Percentiles rank a stretch among this genome's conserved stretches.
Conservation (phyloP, 2,888 invertebrate genomes). For the Ennomos fuscantarius region DNA sequence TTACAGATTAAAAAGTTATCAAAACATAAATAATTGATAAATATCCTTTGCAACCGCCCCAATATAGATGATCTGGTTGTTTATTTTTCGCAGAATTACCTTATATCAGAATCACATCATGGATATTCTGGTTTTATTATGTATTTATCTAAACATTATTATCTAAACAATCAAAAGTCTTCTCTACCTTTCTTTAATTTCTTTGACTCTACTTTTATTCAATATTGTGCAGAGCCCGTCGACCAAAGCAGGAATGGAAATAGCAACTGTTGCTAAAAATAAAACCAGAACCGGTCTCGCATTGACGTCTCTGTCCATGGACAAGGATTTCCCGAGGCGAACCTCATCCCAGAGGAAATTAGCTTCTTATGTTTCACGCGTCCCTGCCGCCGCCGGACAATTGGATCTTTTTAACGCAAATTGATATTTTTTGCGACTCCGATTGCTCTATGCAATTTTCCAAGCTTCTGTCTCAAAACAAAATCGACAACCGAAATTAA, state of each 20-base stretch:
- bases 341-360: conserved; percentile 74
- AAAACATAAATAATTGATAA: no score
- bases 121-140: no score
- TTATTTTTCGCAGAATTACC: no score
- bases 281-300: conserved; percentile 20
- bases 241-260: not conserved
- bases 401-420: conserved; percentile 67
- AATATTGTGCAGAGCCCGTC: not conserved
- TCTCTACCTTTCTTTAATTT: no score
- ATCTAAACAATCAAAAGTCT: no score
- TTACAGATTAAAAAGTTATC: no score
- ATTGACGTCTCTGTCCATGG: conserved; percentile 54
- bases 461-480: not conserved
- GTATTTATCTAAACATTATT: no score
- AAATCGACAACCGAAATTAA: conserved; percentile 16
- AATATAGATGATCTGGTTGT: no score
- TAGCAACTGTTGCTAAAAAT: conserved; percentile 8
- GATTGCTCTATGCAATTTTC: conserved; percentile 64
- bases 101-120: no score
- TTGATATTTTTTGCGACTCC: conserved; percentile 68
- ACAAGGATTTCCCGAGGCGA: conserved; percentile 62
- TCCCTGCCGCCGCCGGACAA: conserved; percentile 56
- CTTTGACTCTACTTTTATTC: not conserved
- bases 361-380: conserved; percentile 72
- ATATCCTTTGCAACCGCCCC: no score